Evolutionary conservation across 2,113 vertebrate species (phyloP).

Genomic region (Tyrannus savana): DNA sequence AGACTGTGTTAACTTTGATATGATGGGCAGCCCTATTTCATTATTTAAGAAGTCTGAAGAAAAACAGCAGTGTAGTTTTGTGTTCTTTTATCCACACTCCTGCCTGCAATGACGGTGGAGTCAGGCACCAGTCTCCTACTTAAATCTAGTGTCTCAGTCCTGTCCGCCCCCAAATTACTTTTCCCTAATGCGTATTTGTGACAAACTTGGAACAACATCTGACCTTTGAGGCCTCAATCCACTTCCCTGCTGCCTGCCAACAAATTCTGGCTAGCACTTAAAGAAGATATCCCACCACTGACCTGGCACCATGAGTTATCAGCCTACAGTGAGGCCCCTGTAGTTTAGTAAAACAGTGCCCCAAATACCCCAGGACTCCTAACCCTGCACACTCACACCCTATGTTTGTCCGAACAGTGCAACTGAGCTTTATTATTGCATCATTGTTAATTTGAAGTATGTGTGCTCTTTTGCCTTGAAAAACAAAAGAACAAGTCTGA

Average conservation of each 20-base stretch:
- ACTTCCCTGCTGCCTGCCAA: slow-evolving; percentile 47
- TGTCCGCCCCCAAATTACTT: not conserved
- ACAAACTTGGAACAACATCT: slow-evolving; percentile 67
- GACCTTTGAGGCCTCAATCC: slow-evolving; percentile 1
- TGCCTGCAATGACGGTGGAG: not conserved
- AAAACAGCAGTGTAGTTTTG: not conserved
- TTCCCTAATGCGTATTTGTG: slow-evolving; percentile 26
- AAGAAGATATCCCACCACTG: slow-evolving; percentile 56
- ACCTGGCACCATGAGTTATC: slow-evolving; percentile 48
- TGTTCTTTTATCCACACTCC: not conserved
- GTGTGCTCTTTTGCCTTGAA: not conserved
- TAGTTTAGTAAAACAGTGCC: not conserved
- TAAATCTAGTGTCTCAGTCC: not conserved
- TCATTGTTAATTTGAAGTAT: slow-evolving; percentile 7
- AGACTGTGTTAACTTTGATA: not conserved
- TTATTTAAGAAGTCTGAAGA: not conserved
- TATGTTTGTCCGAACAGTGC: not conserved
- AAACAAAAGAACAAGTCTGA: not conserved
- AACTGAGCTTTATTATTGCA: not conserved
- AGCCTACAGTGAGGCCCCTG: slow-evolving; percentile 16
- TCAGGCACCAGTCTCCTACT: slow-evolving; percentile 32
- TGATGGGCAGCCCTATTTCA: not conserved
- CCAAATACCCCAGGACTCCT: slow-evolving; percentile 1
- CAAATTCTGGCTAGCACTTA: slow-evolving; percentile 58
- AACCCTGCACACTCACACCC: not conserved